A percentile compares a stretch with the other conserved stretches of the same genome.
Conservation (phyloP, 2,888 invertebrate genomes). For the Trichogramma dendrolimi region DNA sequence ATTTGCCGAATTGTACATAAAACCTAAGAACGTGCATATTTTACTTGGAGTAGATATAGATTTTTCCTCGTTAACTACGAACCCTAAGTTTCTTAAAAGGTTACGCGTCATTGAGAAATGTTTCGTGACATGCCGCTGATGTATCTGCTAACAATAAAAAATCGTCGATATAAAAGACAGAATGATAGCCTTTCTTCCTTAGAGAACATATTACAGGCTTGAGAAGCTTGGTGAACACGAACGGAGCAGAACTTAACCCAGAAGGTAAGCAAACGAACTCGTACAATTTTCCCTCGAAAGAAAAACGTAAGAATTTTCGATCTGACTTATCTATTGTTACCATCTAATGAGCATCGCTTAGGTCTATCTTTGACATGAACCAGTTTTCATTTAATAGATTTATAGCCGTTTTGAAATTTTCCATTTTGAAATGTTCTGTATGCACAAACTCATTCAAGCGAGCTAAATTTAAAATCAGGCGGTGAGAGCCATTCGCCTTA, state of each 20-base stretch:
- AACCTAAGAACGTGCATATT: no score
- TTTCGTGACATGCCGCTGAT: no score
- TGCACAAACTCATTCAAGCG: conserved; percentile 26
- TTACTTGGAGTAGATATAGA: no score
- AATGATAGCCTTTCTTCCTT: no score
- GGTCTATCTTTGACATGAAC: conserved; percentile 22
- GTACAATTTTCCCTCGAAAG: background rate
- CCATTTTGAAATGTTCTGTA: conserved; percentile 29
- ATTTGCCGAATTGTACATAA: no score
- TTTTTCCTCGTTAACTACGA: no score
- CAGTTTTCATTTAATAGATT: conserved; percentile 14
- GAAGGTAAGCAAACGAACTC: background rate
- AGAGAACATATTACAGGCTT: no score
- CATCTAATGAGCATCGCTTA: conserved; percentile 26
- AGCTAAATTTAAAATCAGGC: conserved; percentile 30
- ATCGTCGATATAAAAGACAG: no score
- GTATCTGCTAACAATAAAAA: no score
- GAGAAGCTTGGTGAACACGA: conserved; percentile 7
- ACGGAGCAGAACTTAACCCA: conserved; percentile 4
- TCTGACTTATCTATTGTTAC: conserved; percentile 19
- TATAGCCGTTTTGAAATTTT: conserved; percentile 20
- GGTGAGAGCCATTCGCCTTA: conserved; percentile 5
- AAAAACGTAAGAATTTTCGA: conserved; percentile 15
- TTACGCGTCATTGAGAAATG: no score
- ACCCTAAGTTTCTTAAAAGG: no score